These are phyloP conservation scores for Epicampocera succincta DNA, from an alignment of 2,888 invertebrate genomes.

Conservation along the genomic window DNA sequence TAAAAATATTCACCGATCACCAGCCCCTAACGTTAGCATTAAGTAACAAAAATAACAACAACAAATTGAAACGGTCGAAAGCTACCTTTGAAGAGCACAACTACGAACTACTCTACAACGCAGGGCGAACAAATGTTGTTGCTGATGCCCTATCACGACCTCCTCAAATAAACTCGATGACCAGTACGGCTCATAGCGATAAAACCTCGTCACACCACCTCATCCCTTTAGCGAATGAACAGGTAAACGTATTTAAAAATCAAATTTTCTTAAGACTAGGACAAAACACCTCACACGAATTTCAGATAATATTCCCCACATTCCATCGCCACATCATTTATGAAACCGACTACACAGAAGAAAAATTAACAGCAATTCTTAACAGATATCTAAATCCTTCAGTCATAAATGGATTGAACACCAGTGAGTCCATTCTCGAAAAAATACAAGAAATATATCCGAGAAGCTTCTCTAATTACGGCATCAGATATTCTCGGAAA, in stretches of 20 bases:
- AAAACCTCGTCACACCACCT: conserved; percentile 65
- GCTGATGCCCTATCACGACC: conserved; percentile 59
- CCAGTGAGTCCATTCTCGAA: conserved; percentile 34
- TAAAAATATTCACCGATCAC: conserved; percentile 28
- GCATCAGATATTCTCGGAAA: conserved; percentile 23
- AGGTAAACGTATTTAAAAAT: conserved; percentile 66
- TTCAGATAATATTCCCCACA: conserved; percentile 29
- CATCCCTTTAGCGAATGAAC: conserved; percentile 51
- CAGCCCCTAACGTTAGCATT: conserved; percentile 47
- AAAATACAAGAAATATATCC: conserved; percentile 42
- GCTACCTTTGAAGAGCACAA: conserved; percentile 21
- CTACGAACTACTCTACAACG: neutral
- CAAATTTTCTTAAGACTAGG: conserved; percentile 55
- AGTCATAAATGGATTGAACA: conserved; percentile 44
- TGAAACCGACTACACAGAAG: conserved; percentile 10
- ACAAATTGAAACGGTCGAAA: conserved; percentile 43
- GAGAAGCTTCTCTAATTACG: conserved; percentile 47
- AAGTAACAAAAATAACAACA: conserved; percentile 7
- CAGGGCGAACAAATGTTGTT: conserved; percentile 1
- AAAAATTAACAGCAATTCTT: conserved; percentile 28
- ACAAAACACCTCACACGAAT: conserved; percentile 44
- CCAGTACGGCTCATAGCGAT: conserved; percentile 51
- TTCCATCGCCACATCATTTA: neutral
- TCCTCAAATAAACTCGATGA: conserved; percentile 50
- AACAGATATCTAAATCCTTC: conserved; percentile 46